A percentile compares a stretch with the other conserved stretches of the same genome.
phyloP scores from a whole-genome alignment of 2,797 vertebrate species.

The Trichosurus vulpecula region DNA sequence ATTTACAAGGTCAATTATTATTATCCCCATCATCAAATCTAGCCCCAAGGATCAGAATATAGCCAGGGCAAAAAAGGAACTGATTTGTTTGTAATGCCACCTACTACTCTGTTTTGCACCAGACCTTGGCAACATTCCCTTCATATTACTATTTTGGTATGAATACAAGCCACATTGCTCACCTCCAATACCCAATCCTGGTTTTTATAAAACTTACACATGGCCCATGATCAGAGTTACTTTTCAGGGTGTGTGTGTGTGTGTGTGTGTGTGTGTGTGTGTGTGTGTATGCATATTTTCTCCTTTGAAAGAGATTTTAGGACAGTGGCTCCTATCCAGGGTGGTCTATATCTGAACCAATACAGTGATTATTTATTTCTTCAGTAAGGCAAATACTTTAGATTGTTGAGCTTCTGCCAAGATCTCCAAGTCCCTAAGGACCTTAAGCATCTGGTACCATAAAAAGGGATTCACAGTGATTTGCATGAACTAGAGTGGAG shows the following conservation, averaged over 20 bases:
- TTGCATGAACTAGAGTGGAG: conserved; percentile 58
- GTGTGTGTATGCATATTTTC: neutral
- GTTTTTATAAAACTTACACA: neutral
- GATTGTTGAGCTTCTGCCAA: conserved; percentile 63
- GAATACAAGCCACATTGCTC: neutral
- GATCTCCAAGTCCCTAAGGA: conserved; percentile 49
- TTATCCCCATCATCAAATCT: neutral
- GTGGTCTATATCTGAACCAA: neutral
- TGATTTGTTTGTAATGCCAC: neutral
- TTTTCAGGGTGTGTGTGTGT: neutral
- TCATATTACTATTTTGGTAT: neutral
- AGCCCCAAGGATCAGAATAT: neutral
- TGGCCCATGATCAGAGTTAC: neutral
- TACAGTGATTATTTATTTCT: conserved; percentile 56
- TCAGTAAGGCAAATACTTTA: conserved; percentile 49
- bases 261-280: no score
- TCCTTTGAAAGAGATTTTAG: neutral
- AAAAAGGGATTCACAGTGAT: conserved; percentile 60
- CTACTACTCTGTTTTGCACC: neutral
- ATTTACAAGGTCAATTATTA: neutral
- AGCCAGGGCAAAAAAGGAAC: neutral
- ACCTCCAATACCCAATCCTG: neutral
- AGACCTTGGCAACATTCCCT: neutral
- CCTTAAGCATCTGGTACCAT: conserved; percentile 49
- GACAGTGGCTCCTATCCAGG: neutral